These are phyloP conservation scores for Diuraphis noxia DNA, from an alignment of 1,140 invertebrate genomes.

Conservation along the genomic window DNA sequence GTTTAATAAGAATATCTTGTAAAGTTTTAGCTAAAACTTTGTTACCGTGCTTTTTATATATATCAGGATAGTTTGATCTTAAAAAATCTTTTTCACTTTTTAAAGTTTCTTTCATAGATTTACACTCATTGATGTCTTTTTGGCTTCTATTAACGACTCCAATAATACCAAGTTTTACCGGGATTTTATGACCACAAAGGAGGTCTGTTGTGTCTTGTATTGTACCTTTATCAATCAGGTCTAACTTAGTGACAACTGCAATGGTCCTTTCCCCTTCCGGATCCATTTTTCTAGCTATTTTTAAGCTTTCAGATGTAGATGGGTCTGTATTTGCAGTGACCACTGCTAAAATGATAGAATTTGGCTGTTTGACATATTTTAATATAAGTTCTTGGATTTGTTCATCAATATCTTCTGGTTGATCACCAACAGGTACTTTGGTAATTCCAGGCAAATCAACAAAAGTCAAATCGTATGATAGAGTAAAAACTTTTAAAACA, in stretches of 20 bases:
- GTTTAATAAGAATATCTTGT: slow-evolving; percentile 70
- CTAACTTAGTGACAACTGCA: slow-evolving; percentile 75
- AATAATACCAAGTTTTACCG: slow-evolving; percentile 66
- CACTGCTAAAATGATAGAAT: slow-evolving; percentile 91
- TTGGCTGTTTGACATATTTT: slow-evolving; percentile 89
- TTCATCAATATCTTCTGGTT: slow-evolving; percentile 88
- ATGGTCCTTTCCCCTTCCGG: slow-evolving; percentile 82
- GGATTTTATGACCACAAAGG: slow-evolving; percentile 71
- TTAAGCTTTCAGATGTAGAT: slow-evolving; percentile 93
- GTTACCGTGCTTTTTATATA: slow-evolving; percentile 69
- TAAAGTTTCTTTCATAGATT: slow-evolving; percentile 66
- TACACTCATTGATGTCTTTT: slow-evolving; percentile 70
- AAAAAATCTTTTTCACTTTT: slow-evolving; percentile 69
- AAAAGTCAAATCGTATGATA: slow-evolving; percentile 90
- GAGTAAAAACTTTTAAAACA: slow-evolving; percentile 69
- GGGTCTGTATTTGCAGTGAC: slow-evolving; percentile 95
- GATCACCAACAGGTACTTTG: slow-evolving; percentile 94
- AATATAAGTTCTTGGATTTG: slow-evolving; percentile 94
- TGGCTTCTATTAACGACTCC: slow-evolving; percentile 12
- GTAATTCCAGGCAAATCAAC: slow-evolving; percentile 95
- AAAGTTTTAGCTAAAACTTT: slow-evolving; percentile 67
- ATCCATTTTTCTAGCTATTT: slow-evolving; percentile 93
- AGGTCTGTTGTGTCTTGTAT: slow-evolving; percentile 79
- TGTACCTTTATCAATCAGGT: slow-evolving; percentile 79
- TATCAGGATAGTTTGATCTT: slow-evolving; percentile 69